Percentiles rank a stretch among this genome's conserved stretches.
Conservation (phyloP, 1,140 invertebrate genomes). For the Ceratitis capitata region DNA sequence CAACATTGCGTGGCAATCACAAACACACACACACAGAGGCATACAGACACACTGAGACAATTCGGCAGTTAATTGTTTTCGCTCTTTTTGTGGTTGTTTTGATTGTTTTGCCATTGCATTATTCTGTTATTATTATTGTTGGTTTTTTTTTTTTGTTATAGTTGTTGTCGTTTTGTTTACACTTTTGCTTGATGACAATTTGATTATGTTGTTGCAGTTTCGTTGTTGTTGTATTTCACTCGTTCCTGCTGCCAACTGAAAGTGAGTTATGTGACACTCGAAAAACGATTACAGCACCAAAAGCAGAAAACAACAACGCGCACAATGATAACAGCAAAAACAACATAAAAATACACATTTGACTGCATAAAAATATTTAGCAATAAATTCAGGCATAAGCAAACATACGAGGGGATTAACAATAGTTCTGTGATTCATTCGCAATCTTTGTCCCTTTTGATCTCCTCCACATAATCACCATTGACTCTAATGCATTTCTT, state of each 20-base stretch:
- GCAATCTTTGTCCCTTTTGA: too few species aligned
- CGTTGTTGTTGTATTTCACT: neutral
- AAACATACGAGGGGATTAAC: too few species aligned
- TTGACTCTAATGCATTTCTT: too few species aligned
- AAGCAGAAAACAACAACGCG: neutral
- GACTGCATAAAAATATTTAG: neutral
- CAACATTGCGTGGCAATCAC: neutral
- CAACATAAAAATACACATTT: neutral
- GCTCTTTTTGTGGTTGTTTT: conserved; percentile 25
- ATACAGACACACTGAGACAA: neutral
- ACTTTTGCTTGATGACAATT: conserved; percentile 16
- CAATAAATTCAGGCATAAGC: neutral
- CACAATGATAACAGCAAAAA: neutral
- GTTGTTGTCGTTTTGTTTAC: neutral
- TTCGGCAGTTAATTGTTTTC: conserved; percentile 12
- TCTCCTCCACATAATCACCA: too few species aligned
- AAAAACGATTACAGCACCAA: neutral
- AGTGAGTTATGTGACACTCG: neutral
- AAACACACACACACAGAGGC: neutral
- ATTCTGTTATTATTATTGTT: neutral
- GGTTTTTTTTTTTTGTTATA: too few species aligned
- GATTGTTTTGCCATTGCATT: neutral
- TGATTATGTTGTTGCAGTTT: neutral
- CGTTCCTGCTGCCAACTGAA: neutral
- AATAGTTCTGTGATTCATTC: too few species aligned